phyloP scores from a whole-genome alignment of 2,888 invertebrate species.

The Leucozona laternaria region DNA sequence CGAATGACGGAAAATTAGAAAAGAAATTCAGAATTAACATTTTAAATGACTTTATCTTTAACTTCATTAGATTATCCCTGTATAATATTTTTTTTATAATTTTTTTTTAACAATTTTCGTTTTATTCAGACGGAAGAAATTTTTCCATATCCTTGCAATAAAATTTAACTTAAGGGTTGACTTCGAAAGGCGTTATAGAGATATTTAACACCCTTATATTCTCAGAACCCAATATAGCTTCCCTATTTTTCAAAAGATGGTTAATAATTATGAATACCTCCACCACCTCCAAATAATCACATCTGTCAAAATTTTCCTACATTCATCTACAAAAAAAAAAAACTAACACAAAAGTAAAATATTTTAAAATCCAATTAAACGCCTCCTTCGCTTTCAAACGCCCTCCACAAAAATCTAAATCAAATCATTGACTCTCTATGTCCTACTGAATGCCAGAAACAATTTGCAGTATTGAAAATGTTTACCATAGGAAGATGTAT shows the following conservation, averaged over 20 bases:
- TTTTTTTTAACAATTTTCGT: too few species aligned
- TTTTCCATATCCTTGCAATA: not conserved
- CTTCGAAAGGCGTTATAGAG: not conserved
- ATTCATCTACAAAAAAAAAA: constrained; percentile 6
- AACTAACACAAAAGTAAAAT: constrained; percentile 45
- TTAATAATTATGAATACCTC: constrained; percentile 2
- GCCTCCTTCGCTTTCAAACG: constrained; percentile 39
- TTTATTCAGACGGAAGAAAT: not conserved
- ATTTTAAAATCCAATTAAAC: constrained; percentile 72
- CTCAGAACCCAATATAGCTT: not conserved
- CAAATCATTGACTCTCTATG: not conserved
- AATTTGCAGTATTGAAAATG: not conserved
- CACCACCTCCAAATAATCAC: constrained; percentile 16
- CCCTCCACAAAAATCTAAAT: not conserved
- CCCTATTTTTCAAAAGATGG: not conserved
- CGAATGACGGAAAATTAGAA: too few species aligned
- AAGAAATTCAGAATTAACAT: too few species aligned
- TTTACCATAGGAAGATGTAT: too few species aligned
- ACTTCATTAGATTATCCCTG: too few species aligned
- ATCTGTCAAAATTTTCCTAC: constrained; percentile 65
- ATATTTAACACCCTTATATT: not conserved
- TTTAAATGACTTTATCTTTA: too few species aligned
- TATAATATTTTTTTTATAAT: too few species aligned
- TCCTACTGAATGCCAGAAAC: constrained; percentile 32
- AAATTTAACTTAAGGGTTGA: not conserved